These are phyloP conservation scores for Tetranychus truncatus DNA, from an alignment of 2,888 invertebrate species.

Conservation along the genomic window DNA sequence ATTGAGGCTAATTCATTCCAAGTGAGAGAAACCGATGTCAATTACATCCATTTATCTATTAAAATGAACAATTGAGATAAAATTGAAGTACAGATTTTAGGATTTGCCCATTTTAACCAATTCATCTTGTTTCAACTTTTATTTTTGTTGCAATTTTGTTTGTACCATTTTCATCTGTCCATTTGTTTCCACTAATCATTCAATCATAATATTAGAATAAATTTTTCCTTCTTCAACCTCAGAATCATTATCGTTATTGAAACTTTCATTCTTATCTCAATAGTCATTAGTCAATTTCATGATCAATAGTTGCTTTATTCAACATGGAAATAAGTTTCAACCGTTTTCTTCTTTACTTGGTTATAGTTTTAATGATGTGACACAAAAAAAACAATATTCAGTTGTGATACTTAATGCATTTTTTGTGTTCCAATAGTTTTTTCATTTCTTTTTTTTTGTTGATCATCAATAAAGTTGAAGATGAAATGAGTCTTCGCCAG, in stretches of 20 bases:
- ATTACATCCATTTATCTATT: background rate
- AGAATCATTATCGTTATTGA: no score
- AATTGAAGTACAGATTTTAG: background rate
- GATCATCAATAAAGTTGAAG: no score
- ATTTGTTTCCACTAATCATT: no score
- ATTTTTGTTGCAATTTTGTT: no score
- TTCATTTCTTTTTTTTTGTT: background rate
- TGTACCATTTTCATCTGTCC: no score
- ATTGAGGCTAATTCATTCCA: background rate
- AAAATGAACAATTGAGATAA: background rate
- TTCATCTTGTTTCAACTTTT: no score
- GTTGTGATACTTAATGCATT: slow-evolving; percentile 5
- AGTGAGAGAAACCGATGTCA: no score
- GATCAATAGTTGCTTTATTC: background rate
- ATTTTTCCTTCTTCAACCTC: no score
- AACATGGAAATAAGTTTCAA: background rate
- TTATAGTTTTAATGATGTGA: background rate
- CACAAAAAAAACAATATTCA: background rate
- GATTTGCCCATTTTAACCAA: background rate
- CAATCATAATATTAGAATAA: no score
- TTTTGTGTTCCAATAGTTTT: slow-evolving; percentile 6
- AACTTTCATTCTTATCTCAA: no score
- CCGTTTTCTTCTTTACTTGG: background rate
- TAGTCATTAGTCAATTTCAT: no score
- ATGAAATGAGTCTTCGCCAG: no score